Evolutionary conservation across 2,888 invertebrate species (phyloP).

Genomic region (Dynastes grantii): DNA sequence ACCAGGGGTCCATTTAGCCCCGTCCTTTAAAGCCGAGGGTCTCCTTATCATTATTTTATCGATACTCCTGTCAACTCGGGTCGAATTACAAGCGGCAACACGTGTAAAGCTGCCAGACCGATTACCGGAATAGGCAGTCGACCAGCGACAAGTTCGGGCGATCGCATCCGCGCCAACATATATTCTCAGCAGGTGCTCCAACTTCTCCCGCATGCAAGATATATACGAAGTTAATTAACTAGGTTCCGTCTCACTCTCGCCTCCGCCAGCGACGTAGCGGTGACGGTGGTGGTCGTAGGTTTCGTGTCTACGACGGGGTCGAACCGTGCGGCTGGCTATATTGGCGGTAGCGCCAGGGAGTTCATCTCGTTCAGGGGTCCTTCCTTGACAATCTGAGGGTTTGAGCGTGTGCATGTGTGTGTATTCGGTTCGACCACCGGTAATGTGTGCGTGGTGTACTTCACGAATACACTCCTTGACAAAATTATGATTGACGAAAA

Average conservation of each 20-base stretch:
- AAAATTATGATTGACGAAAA: too few species aligned
- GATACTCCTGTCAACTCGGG: too few species aligned
- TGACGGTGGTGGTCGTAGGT: conserved; percentile 1
- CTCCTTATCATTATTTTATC: too few species aligned
- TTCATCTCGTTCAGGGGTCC: conserved; percentile 22
- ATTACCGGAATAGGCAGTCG: neutral
- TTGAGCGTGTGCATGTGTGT: too few species aligned
- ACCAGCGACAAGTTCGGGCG: neutral
- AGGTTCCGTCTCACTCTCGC: conserved; percentile 1
- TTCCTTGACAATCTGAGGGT: neutral
- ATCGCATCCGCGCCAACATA: neutral
- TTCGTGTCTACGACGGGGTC: neutral
- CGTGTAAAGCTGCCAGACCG: neutral
- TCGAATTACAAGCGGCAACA: neutral
- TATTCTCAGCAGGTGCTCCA: neutral
- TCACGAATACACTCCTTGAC: too few species aligned
- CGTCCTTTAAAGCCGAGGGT: too few species aligned
- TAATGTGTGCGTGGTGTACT: conserved; percentile 39
- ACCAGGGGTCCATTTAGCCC: too few species aligned
- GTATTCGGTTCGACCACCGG: conserved; percentile 20
- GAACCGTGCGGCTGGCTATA: conserved; percentile 7
- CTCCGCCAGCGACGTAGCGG: neutral
- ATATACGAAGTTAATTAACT: conserved; percentile 33
- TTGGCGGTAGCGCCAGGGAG: conserved; percentile 6
- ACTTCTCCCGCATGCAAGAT: conserved; percentile 5